Evolutionary conservation across 2,113 vertebrate species (phyloP).

Genomic region (Alligator mississippiensis): DNA sequence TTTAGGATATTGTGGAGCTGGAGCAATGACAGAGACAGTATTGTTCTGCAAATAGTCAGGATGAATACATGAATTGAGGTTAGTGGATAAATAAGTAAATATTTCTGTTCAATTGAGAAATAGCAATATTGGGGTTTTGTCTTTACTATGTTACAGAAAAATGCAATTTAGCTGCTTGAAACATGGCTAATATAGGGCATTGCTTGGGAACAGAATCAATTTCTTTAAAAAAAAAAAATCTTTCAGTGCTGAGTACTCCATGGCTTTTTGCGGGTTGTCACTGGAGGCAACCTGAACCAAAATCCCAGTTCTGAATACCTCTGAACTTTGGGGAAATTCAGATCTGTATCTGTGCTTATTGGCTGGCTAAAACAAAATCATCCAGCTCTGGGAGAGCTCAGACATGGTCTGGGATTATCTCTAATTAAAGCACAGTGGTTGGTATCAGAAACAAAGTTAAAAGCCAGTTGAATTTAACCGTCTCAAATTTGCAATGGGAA

Average conservation of each 20-base stretch:
- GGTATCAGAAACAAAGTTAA: neutral
- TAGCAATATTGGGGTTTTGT: constrained; percentile 3
- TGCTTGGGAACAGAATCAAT: neutral
- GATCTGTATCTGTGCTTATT: neutral
- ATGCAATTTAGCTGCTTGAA: neutral
- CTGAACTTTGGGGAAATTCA: neutral
- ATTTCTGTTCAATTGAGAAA: neutral
- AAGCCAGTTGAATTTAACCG: neutral
- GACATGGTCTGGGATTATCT: neutral
- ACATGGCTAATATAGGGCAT: neutral
- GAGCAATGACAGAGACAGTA: constrained; percentile 56
- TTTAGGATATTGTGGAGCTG: constrained; percentile 48
- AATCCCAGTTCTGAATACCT: neutral
- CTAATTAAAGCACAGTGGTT: neutral
- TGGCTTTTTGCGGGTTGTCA: neutral
- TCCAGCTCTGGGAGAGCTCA: neutral
- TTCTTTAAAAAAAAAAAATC: constrained; percentile 3
- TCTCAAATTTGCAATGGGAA: neutral
- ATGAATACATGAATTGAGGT: constrained; percentile 53
- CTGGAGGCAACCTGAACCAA: neutral
- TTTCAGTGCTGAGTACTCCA: neutral
- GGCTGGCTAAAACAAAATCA: neutral
- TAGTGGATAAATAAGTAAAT: constrained; percentile 55
- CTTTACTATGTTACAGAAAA: neutral
- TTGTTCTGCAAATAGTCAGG: constrained; percentile 37